Conservation (phyloP, 2,797 vertebrate genomes). For the Ciconia nigra region DNA sequence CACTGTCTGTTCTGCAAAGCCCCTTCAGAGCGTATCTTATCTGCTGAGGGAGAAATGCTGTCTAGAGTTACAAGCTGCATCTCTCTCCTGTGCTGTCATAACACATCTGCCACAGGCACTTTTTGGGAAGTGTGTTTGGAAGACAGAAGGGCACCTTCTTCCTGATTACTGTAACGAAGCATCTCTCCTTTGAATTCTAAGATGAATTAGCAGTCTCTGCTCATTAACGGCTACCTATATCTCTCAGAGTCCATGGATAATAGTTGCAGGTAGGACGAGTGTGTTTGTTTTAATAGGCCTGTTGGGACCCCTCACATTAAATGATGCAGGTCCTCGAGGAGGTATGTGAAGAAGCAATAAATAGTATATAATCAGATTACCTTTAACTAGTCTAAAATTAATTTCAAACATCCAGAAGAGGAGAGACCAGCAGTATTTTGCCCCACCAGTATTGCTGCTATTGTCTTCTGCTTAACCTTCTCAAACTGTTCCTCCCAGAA, state of each 20-base stretch:
- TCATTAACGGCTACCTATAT: neutral
- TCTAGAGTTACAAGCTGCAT: neutral
- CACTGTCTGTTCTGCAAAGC: neutral
- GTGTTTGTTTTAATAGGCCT: slow-evolving; percentile 8
- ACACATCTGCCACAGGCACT: neutral
- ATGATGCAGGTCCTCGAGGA: neutral
- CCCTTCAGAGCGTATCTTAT: neutral
- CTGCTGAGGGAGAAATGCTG: neutral
- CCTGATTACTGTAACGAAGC: neutral
- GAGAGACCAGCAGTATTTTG: neutral
- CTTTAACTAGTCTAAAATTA: neutral
- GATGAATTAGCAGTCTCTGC: slow-evolving; percentile 9
- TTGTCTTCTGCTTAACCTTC: neutral
- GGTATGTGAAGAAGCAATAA: neutral
- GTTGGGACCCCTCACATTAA: neutral
- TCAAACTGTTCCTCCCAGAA: neutral
- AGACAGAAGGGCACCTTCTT: neutral
- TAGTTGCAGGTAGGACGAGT: neutral
- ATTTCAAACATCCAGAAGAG: neutral
- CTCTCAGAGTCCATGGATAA: neutral
- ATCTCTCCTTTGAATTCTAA: neutral
- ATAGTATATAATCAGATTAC: neutral
- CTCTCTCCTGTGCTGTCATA: neutral
- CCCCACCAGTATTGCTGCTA: neutral
- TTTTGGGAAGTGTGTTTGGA: neutral